A percentile compares a stretch with the other conserved stretches of the same genome.
Evolutionary conservation across 1,140 invertebrate species (phyloP).

Genomic region (Drosophila saltans): DNA sequence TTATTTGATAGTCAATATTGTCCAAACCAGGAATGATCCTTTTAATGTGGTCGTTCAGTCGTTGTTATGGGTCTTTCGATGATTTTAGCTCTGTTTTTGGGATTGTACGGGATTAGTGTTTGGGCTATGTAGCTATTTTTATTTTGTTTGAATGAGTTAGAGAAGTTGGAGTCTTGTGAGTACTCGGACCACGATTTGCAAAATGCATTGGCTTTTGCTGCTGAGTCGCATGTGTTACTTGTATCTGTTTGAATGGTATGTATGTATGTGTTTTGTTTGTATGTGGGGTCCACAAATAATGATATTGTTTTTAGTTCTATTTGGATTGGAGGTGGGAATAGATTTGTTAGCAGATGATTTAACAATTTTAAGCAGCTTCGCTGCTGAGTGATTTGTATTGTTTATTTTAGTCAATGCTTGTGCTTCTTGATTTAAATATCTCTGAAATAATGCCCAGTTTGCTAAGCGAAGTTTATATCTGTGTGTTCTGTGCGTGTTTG

Average conservation of each 20-base stretch:
- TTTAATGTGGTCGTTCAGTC: neutral
- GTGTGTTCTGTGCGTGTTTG: too few relatives aligned
- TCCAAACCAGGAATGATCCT: neutral
- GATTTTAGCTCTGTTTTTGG: too few relatives aligned
- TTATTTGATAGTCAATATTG: slow-evolving; percentile 14
- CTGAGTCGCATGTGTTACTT: neutral
- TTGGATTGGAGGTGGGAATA: neutral
- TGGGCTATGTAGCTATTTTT: neutral
- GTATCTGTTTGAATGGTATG: neutral
- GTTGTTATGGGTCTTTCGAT: neutral
- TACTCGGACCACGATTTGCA: slow-evolving; percentile 15
- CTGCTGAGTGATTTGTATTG: slow-evolving; percentile 6
- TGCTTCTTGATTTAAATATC: too few relatives aligned
- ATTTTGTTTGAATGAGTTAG: neutral
- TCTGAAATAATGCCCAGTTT: too few relatives aligned
- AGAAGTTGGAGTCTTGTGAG: slow-evolving; percentile 4
- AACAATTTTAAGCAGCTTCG: too few relatives aligned
- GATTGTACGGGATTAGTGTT: neutral
- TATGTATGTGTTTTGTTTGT: neutral
- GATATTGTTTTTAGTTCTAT: neutral
- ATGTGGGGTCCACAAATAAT: neutral
- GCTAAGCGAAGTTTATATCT: slow-evolving; percentile 14
- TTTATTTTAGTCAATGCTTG: too few relatives aligned
- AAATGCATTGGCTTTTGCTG: slow-evolving; percentile 9
- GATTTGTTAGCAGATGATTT: too few relatives aligned